Base-by-base conservation (phyloP, 2,888 invertebrate genomes). In the Danaus chrysippus region DNA sequence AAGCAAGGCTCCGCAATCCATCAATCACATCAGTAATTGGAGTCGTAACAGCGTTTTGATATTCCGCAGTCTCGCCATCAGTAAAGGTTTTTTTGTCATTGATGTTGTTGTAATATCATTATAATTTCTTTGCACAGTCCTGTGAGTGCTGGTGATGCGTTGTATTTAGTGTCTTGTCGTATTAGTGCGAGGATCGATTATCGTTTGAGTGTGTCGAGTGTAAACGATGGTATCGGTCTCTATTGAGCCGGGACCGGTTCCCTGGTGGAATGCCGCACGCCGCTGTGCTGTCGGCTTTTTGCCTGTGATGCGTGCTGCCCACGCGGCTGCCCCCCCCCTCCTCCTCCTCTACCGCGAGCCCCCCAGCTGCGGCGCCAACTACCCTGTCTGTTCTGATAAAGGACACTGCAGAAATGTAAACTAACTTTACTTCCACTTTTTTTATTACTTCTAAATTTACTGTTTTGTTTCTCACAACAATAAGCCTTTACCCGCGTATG, bases 231-330 rank as follows among this genome's bases (percentile, higher is more conserved):
- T 72, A 75, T 84, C 86, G 88, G 86, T 83, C 77, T 81, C 82
- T 84, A 89, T 88, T 89, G 86, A 88, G 82, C 70, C 64, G 64
- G 73, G 82, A 89, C 89, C 88, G 89, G 90, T 89, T 87, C 75
- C 75, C 77, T 71, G 74, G 75, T 76, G 88, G 88, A 89, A 88
- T 88, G 88, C 86, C 80, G 82, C 78, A 72, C 87, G 87, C 86
- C 79, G 82, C 78, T 71, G 74, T 73, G 75, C 78, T 75, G 78
- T 77, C 84, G 83, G 84, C 83, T 86, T 86, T 87, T 86, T 86
- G 86, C 84, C 79, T 81, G 64, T 67, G 81, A 73, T 81, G 80
- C 83, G 80, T 76, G 79, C 69, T 81, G 76, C 86, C 86, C 84
- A 85, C 85, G 84, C 86, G 84, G 77, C 69, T 79, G 74, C 72